phyloP scores from a whole-genome alignment of 2,797 vertebrate species.

The Gephyroberyx darwinii region DNA sequence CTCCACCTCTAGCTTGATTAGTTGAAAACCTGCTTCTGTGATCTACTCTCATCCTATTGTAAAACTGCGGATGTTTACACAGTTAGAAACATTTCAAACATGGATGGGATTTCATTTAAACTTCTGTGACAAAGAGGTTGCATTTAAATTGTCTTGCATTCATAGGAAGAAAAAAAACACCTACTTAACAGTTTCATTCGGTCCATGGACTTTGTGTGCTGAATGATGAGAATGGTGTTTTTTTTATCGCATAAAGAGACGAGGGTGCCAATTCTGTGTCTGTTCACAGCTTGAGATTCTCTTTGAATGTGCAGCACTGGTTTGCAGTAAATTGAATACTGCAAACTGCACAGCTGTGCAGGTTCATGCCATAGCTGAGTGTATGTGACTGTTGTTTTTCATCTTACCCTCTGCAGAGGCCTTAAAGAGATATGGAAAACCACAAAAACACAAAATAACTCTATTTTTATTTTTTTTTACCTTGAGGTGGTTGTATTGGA shows the following conservation, averaged over 20 bases:
- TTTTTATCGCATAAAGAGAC: conserved; percentile 17
- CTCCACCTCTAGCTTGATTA: conserved; percentile 34
- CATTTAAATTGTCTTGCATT: conserved; percentile 26
- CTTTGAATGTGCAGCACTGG: conserved; percentile 12
- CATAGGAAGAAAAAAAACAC: conserved; percentile 32
- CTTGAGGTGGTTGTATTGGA: conserved; percentile 29
- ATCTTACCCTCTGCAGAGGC: conserved; percentile 44
- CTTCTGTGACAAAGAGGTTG: conserved; percentile 2
- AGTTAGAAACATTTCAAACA: conserved; percentile 23
- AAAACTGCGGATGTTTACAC: conserved; percentile 45
- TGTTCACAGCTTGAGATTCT: conserved; percentile 20
- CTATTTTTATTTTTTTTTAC: conserved; percentile 33
- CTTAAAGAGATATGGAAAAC: conserved; percentile 29
- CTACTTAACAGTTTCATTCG: background rate
- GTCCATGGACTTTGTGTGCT: conserved; percentile 28
- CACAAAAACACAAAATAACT: conserved; percentile 4
- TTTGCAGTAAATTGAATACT: background rate
- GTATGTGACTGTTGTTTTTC: conserved; percentile 41
- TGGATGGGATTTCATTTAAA: conserved; percentile 42
- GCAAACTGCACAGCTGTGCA: conserved; percentile 8
- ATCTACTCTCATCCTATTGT: conserved; percentile 43
- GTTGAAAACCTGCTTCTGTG: conserved; percentile 40
- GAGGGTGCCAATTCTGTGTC: conserved; percentile 13
- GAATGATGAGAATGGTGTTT: conserved; percentile 17
- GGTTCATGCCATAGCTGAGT: conserved; percentile 10